A percentile compares a stretch with the other conserved stretches of the same genome.
phyloP scores from a whole-genome alignment of 1,140 invertebrate species.

The Bradysia coprophila region DNA sequence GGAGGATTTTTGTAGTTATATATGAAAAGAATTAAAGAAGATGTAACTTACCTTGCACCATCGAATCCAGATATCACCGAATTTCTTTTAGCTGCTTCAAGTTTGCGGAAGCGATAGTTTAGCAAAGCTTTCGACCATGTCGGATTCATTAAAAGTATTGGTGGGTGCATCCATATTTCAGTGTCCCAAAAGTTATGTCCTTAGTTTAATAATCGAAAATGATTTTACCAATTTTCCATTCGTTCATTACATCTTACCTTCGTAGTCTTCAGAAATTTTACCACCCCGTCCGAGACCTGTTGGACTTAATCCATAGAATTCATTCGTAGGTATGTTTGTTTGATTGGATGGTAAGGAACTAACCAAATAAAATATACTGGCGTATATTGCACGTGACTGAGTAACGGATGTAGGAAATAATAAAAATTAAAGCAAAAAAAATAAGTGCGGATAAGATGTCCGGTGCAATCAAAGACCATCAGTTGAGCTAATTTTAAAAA shows the following conservation, averaged over 20 bases:
- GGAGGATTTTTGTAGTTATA: too few relatives aligned
- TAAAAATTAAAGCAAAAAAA: not conserved
- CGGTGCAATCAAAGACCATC: too few relatives aligned
- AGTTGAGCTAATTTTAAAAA: too few relatives aligned
- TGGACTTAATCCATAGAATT: constrained; percentile 32
- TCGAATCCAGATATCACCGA: constrained; percentile 6
- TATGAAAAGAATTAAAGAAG: not conserved
- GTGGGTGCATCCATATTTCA: constrained; percentile 22
- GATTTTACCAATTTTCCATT: too few relatives aligned
- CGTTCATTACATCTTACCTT: constrained; percentile 4
- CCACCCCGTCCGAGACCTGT: constrained; percentile 30
- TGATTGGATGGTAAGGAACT: not conserved
- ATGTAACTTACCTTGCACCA: not conserved
- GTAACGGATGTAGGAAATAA: not conserved
- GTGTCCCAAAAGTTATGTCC: constrained; percentile 24
- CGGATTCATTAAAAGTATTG: constrained; percentile 11
- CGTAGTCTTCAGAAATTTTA: constrained; percentile 16
- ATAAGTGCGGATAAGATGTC: too few relatives aligned
- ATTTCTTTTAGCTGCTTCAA: constrained; percentile 14
- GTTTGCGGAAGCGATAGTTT: constrained; percentile 11
- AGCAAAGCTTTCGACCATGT: constrained; percentile 12
- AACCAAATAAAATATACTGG: not conserved
- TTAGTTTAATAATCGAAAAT: too few relatives aligned
- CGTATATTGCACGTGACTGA: not conserved
- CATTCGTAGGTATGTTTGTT: constrained; percentile 7